Conservation (phyloP, 2,797 vertebrate species). For the Diceros bicornis region DNA sequence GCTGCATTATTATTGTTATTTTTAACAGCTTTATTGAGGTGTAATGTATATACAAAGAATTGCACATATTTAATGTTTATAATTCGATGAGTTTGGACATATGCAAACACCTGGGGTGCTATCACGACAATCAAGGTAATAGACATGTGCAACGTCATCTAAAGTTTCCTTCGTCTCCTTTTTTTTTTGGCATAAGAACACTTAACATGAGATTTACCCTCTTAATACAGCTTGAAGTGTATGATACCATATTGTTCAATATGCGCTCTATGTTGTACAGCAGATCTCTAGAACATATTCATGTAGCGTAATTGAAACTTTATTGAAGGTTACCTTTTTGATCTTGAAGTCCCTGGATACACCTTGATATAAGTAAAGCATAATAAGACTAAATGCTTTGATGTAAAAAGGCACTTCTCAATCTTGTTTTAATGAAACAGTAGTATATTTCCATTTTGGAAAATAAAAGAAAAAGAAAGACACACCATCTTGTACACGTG, state of each 20-base stretch:
- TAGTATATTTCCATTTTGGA: neutral
- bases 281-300: neutral
- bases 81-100: neutral
- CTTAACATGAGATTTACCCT: neutral
- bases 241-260: neutral
- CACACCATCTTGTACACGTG: neutral
- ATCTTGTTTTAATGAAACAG: neutral
- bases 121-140: neutral
- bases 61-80: neutral
- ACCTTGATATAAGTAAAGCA: neutral
- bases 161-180: neutral
- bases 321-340: neutral
- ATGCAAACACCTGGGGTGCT: too few species aligned
- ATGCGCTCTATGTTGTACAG: neutral
- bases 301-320: neutral
- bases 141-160: neutral
- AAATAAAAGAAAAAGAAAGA: neutral
- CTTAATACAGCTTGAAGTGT: neutral
- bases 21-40: neutral
- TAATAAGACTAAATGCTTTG: neutral
- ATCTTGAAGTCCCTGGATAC: neutral
- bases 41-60: neutral
- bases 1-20: conserved; percentile 50
- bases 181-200: neutral
- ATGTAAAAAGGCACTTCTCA: neutral